Evolutionary conservation across 2,888 invertebrate species (phyloP).

Genomic region (Cantharis nigra): DNA sequence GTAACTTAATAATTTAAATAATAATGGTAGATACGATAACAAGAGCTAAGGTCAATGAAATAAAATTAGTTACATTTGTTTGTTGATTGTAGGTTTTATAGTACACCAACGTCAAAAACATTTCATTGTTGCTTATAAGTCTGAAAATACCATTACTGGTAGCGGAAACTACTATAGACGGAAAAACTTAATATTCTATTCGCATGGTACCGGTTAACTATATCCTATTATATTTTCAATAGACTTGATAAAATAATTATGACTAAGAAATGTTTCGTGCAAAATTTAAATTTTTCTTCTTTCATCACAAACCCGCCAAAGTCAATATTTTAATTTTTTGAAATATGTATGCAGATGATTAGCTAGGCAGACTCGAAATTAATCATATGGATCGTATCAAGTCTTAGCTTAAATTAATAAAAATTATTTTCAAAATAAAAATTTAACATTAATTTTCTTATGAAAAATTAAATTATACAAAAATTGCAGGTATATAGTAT

Average conservation of each 20-base stretch:
- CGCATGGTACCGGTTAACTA: slow-evolving; percentile 14
- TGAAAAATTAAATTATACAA: too few relatives aligned
- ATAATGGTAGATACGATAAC: not conserved
- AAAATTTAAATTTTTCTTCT: slow-evolving; percentile 6
- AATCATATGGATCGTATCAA: not conserved
- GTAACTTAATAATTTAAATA: slow-evolving; percentile 6
- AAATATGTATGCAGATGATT: not conserved
- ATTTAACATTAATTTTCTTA: not conserved
- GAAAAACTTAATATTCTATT: slow-evolving; percentile 14
- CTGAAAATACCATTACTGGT: not conserved
- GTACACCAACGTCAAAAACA: not conserved
- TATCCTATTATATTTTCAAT: slow-evolving; percentile 17
- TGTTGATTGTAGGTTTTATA: not conserved
- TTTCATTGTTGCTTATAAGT: slow-evolving; percentile 1
- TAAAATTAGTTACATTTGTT: not conserved
- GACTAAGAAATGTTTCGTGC: not conserved
- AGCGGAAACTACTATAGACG: slow-evolving; percentile 11
- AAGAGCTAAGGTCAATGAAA: slow-evolving; percentile 1
- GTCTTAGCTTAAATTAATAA: not conserved
- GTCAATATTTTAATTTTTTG: not conserved
- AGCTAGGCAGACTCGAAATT: not conserved
- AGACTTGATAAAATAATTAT: slow-evolving; percentile 13
- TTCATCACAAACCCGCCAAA: not conserved
- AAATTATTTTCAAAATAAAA: too few relatives aligned
- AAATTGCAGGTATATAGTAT: too few relatives aligned